Evolutionary conservation across 1,140 invertebrate species (phyloP).

Genomic region (Procambarus clarkii): DNA sequence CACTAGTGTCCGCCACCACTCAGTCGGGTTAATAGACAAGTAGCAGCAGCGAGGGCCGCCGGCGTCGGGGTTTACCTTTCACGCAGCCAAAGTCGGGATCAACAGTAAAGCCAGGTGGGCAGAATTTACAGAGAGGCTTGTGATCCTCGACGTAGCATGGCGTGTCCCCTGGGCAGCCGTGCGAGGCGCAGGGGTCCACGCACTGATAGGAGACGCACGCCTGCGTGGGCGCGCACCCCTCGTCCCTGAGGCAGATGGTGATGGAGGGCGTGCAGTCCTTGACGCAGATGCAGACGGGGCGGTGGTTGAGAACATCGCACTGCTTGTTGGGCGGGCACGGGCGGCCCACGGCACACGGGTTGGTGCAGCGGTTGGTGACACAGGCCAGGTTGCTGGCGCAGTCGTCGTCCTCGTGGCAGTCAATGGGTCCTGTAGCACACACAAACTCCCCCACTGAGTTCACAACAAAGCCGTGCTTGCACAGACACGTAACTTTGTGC

Average conservation of each 20-base stretch:
- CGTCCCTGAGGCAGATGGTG: slow-evolving; percentile 91
- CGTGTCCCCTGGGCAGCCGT: slow-evolving; percentile 86
- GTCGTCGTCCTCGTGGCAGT: slow-evolving; percentile 88
- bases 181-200: slow-evolving; percentile 89
- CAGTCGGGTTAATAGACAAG: slow-evolving; percentile 68
- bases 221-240: slow-evolving; percentile 88
- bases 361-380: slow-evolving; percentile 86
- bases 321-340: slow-evolving; percentile 86
- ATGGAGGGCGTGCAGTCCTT: slow-evolving; percentile 89
- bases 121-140: slow-evolving; percentile 94
- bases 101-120: slow-evolving; percentile 90
- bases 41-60: slow-evolving; percentile 46
- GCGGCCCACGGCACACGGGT: slow-evolving; percentile 83
- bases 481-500: slow-evolving; percentile 90
- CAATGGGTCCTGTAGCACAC: slow-evolving; percentile 80
- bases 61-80: slow-evolving; percentile 86
- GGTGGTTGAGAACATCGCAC: slow-evolving; percentile 90
- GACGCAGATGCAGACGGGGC: slow-evolving; percentile 88
- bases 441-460: slow-evolving; percentile 89
- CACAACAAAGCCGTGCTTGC: slow-evolving; percentile 89
- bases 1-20: slow-evolving; percentile 68
- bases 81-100: slow-evolving; percentile 93
- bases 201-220: slow-evolving; percentile 93
- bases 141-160: slow-evolving; percentile 94
- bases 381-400: slow-evolving; percentile 91